These are phyloP conservation scores for Thamnophis sirtalis DNA, from an alignment of 2,113 vertebrate genomes.

Conservation along the genomic window DNA sequence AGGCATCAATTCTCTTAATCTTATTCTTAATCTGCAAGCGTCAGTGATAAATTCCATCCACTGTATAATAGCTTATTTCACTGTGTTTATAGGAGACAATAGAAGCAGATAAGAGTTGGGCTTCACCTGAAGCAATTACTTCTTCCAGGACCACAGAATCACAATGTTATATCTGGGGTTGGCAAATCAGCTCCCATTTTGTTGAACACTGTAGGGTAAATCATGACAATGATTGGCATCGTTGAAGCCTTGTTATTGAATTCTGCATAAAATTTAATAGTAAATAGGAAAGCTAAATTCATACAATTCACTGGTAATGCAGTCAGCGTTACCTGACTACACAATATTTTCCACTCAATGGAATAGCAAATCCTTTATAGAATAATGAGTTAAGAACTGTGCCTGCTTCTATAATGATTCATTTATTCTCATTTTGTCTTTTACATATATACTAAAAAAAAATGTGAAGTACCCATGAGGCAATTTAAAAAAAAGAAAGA, in stretches of 20 bases:
- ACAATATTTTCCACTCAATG: background rate
- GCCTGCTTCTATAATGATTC: background rate
- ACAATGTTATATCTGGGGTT: background rate
- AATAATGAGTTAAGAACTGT: background rate
- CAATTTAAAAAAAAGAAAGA: background rate
- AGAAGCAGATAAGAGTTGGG: background rate
- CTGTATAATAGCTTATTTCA: background rate
- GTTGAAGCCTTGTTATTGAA: conserved; percentile 20
- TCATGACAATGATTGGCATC: conserved; percentile 13
- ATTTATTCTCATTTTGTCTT: conserved; percentile 14
- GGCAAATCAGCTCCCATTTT: conserved; percentile 13
- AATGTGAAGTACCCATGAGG: background rate
- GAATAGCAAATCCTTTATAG: background rate
- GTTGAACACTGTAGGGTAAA: conserved; percentile 7
- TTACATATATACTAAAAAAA: background rate
- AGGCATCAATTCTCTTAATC: background rate
- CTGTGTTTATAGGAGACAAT: background rate
- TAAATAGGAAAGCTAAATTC: conserved; percentile 15
- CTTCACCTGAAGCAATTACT: background rate
- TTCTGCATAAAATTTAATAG: conserved; percentile 18
- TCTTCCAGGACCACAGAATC: background rate
- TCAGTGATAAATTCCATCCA: background rate
- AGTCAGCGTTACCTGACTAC: background rate
- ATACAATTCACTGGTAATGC: conserved; percentile 11
- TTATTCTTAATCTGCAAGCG: background rate